These are phyloP conservation scores for Lepisosteus oculatus DNA, from an alignment of 2,113 vertebrate species.

Conservation along the genomic window DNA sequence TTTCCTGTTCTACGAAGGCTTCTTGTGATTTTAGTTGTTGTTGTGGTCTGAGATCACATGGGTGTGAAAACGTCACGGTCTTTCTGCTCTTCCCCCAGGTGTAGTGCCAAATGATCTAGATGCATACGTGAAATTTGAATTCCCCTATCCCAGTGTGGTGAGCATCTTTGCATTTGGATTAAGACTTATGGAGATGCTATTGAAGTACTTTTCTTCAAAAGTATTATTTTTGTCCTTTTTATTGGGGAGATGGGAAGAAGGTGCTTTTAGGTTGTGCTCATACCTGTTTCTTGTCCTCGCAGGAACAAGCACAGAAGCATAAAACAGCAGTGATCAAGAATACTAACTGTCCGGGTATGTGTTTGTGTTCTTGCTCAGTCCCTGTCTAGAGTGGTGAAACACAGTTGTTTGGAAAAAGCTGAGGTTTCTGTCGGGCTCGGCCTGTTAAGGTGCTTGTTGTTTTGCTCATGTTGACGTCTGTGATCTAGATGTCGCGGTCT, in stretches of 20 bases:
- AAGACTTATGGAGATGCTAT: too few species aligned
- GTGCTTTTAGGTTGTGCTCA: neutral
- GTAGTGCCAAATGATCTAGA: constrained; percentile 83
- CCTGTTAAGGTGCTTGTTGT: neutral
- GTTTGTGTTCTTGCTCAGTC: neutral
- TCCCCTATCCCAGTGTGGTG: constrained; percentile 89
- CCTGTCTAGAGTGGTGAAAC: neutral
- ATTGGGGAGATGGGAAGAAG: too few species aligned
- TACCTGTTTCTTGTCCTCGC: constrained; percentile 16
- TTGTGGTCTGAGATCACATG: too few species aligned
- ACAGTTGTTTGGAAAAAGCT: neutral
- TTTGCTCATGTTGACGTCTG: too few species aligned
- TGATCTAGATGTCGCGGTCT: too few species aligned
- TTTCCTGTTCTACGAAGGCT: too few species aligned
- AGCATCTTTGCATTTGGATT: constrained; percentile 40
- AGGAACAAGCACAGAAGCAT: constrained; percentile 92
- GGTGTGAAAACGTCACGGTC: neutral
- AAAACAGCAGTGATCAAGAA: constrained; percentile 92
- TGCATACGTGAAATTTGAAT: constrained; percentile 89
- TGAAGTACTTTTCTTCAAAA: too few species aligned
- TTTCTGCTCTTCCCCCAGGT: constrained; percentile 56
- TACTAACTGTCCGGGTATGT: constrained; percentile 86
- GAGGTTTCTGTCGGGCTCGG: neutral
- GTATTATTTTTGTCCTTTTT: too few species aligned
- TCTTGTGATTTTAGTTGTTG: too few species aligned